Conservation (phyloP, 1,140 invertebrate genomes). For the Sinonovacula constricta region DNA sequence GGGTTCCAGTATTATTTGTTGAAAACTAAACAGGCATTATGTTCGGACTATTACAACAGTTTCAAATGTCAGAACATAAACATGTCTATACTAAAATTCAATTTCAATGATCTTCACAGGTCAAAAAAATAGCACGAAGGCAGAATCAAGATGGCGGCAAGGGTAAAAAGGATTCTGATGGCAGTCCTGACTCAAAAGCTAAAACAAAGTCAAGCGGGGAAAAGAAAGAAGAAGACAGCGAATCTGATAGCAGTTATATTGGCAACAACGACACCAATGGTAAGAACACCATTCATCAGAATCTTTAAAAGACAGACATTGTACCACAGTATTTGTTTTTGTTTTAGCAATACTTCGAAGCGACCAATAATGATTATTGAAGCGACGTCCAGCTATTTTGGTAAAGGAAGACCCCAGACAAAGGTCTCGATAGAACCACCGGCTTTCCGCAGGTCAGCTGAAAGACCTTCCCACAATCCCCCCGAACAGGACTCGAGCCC, state of each 20-base stretch:
- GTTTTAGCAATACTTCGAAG: too few species aligned
- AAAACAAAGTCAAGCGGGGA: conserved; percentile 59
- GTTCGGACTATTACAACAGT: background rate
- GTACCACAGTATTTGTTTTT: too few species aligned
- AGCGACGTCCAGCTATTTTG: too few species aligned
- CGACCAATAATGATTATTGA: too few species aligned
- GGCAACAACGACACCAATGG: conserved; percentile 23
- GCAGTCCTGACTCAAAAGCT: conserved; percentile 38
- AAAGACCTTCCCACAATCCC: too few species aligned
- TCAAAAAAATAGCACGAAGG: conserved; percentile 73
- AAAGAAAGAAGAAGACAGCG: conserved; percentile 72
- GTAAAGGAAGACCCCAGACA: too few species aligned
- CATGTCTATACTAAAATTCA: background rate
- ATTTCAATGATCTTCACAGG: conserved; percentile 49
- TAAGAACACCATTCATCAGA: too few species aligned
- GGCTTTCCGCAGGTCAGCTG: too few species aligned
- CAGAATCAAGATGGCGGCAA: conserved; percentile 68
- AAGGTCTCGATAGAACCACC: too few species aligned
- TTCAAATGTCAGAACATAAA: background rate
- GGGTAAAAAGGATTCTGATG: conserved; percentile 50
- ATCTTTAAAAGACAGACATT: too few species aligned
- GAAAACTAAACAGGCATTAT: background rate
- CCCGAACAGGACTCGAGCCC: too few species aligned
- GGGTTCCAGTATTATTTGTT: too few species aligned
- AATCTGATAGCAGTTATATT: conserved; percentile 53